phyloP scores from a whole-genome alignment of 2,888 invertebrate genomes.

The Gibbula magus region DNA sequence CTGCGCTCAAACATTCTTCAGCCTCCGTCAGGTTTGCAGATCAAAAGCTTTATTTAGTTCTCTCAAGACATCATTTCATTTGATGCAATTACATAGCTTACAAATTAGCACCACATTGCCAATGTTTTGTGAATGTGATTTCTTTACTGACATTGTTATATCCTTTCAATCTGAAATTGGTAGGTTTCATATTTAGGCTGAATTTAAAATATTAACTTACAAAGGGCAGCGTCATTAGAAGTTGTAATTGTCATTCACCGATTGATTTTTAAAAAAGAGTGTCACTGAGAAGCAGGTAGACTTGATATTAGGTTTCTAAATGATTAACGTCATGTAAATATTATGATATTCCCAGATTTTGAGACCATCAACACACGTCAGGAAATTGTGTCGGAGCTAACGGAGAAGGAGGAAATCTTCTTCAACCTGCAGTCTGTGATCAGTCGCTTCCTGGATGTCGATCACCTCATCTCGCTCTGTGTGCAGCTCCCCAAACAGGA shows the following conservation, averaged over 20 bases:
- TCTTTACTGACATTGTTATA: too few relatives aligned
- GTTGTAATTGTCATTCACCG: too few relatives aligned
- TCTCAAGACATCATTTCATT: neutral
- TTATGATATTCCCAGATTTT: conserved; percentile 73
- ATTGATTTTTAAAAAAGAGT: too few relatives aligned
- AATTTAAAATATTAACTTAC: too few relatives aligned
- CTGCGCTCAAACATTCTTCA: conserved; percentile 85
- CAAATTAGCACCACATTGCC: too few relatives aligned
- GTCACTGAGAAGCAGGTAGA: too few relatives aligned
- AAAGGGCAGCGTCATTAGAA: too few relatives aligned
- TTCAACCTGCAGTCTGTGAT: conserved; percentile 79
- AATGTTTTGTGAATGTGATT: too few relatives aligned
- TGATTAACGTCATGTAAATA: too few relatives aligned
- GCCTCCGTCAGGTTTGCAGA: conserved; percentile 81
- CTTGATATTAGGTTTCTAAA: too few relatives aligned
- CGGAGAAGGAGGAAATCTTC: conserved; percentile 82
- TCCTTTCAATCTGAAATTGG: too few relatives aligned
- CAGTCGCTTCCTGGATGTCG: conserved; percentile 83
- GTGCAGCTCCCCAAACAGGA: conserved; percentile 73
- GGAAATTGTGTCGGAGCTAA: conserved; percentile 86
- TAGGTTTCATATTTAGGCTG: too few relatives aligned
- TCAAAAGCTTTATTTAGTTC: neutral
- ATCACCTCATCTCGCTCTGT: conserved; percentile 79
- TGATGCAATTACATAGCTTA: neutral
- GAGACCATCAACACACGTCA: conserved; percentile 83